Evolutionary conservation across 2,888 invertebrate species (phyloP), one percentile per base, ranked within the genome.

Genomic region (Hydropsyche betteni): DNA sequence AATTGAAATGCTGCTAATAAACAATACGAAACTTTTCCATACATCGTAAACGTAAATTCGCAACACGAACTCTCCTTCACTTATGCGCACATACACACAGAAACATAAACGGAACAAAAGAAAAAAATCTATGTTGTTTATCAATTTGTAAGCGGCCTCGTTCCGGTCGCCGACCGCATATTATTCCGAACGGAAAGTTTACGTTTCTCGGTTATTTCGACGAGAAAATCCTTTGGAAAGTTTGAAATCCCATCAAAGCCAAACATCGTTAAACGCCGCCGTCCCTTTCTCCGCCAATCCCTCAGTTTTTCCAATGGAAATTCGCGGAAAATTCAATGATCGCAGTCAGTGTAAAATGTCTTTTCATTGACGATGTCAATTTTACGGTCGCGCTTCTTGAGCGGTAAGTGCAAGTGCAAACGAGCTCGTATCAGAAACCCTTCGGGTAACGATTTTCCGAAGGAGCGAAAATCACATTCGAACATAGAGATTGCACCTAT

Each of bases 241-340:
- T 64, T 64, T 64, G 34, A 64, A 64, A 64, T 64, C 64, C 36
- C 64, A 36, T 64, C 64, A 64, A 64, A 64, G 64, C 64, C 64
- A 64, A 64, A 64, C 64, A 64, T 64, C 64, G 64, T 36, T 64
- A n/a, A 64, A 64, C 36, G 34, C 36, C 36, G 4, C 44, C 6
- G 7, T 4, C 44, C 44, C 44, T 44, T 10, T 24, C 12, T 34
- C 34, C 34, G 34, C 64, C 24, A 24, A 24, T 24, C 2, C 36
- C 10, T 8, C 34, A 36, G 64, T 34, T 64, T 64, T 64, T 64
- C 36, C 36, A 8, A 5, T 36, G 64, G 36, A 64, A 64, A 36
- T 8, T 58, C 58, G 16, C 58, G 16, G 58, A 24, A 58, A 58
- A 58, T 58, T 24, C 58, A 4, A 8, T 16, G 8, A 58, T 58